phyloP scores from a whole-genome alignment of 2,888 invertebrate species.

The Athetis lepigone region DNA sequence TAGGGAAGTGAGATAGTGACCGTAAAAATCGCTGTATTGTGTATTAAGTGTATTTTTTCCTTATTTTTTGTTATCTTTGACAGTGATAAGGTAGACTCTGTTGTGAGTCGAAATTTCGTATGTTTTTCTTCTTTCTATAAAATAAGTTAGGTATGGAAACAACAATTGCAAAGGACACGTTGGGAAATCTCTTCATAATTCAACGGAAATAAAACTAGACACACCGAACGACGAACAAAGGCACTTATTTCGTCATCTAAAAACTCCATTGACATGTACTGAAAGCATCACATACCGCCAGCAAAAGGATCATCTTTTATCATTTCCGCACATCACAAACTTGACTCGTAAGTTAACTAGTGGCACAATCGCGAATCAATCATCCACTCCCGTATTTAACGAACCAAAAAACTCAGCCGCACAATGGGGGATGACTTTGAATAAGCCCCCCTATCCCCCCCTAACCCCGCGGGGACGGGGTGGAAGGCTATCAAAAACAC shows the following conservation, averaged over 20 bases:
- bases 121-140: not conserved
- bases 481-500: conserved; percentile 74
- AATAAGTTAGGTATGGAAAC: not conserved
- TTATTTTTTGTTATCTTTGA: conserved; percentile 31
- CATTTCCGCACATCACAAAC: conserved; percentile 45
- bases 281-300: conserved; percentile 10
- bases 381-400: conserved; percentile 61
- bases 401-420: conserved; percentile 61
- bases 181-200: not conserved
- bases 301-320: conserved; percentile 50
- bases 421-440: conserved; percentile 65
- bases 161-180: not conserved
- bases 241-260: not conserved
- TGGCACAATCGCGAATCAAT: conserved; percentile 59
- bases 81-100: not conserved
- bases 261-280: not conserved
- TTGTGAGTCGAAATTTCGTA: not conserved
- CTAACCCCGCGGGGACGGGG: conserved; percentile 22
- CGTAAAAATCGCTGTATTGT: conserved; percentile 48
- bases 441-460: conserved; percentile 42
- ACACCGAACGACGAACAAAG: not conserved
- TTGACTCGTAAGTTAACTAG: conserved; percentile 60
- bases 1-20: conserved; percentile 51
- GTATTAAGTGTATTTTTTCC: conserved; percentile 35
- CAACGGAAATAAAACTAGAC: no score